phyloP scores from a whole-genome alignment of 2,113 vertebrate species.

The Meles meles region DNA sequence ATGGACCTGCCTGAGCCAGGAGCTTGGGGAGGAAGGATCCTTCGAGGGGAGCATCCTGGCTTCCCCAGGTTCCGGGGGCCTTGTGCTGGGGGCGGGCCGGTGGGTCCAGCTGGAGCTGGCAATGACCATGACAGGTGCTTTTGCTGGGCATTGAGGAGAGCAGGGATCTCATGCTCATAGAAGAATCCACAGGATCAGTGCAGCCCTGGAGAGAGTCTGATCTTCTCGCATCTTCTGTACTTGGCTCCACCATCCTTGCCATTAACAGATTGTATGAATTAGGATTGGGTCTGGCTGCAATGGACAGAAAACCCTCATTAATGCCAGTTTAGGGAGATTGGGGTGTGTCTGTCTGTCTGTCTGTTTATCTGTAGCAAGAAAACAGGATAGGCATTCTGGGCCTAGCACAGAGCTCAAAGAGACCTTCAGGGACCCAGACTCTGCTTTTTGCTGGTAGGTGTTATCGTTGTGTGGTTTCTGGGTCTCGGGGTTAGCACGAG shows the following conservation, averaged over 20 bases:
- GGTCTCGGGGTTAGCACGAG: not conserved
- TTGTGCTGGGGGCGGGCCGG: fast-evolving
- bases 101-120: not conserved
- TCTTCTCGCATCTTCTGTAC: not conserved
- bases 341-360: not conserved
- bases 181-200: fast-evolving
- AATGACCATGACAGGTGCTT: not conserved
- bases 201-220: not conserved
- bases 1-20: not conserved
- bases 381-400: fast-evolving
- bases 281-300: not conserved
- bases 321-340: not conserved
- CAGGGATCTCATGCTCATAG: fast-evolving
- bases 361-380: not conserved
- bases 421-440: not conserved
- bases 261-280: not conserved
- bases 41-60: not conserved
- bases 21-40: not conserved
- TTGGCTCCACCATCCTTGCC: not conserved
- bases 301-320: not conserved
- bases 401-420: not conserved
- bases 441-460: fast-evolving
- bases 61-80: not conserved
- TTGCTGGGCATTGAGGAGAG: not conserved
- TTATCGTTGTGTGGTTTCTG: fast-evolving